Evolutionary conservation across 2,113 vertebrate species (phyloP).

Genomic region (Pachyramphus minor): DNA sequence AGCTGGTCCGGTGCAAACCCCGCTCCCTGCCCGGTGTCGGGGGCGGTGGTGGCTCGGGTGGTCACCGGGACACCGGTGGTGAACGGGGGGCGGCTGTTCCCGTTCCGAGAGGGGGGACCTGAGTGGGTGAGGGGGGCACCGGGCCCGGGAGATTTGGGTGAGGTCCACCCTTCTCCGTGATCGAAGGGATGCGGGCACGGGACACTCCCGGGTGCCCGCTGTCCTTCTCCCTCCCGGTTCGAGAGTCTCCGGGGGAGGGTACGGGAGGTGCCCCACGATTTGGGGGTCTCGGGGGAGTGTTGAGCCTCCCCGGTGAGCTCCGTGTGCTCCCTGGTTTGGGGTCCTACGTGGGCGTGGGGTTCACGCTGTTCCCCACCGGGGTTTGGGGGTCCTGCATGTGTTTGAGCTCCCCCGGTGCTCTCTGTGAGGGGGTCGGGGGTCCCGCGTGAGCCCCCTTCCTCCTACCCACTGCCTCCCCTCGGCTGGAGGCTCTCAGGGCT

Average conservation of each 20-base stretch:
- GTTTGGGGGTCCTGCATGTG: accelerated
- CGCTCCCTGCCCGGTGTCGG: neutral
- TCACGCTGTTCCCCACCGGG: accelerated
- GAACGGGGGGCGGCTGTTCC: too few relatives aligned
- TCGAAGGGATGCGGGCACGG: accelerated
- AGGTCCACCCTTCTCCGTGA: too few relatives aligned
- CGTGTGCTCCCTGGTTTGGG: neutral
- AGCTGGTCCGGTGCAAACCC: neutral
- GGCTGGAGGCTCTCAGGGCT: neutral
- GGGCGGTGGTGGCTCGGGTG: neutral
- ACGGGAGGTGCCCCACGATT: neutral
- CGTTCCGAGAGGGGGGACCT: neutral
- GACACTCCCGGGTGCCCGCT: accelerated
- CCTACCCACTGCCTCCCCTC: accelerated
- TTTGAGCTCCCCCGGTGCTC: accelerated
- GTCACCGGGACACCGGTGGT: too few relatives aligned
- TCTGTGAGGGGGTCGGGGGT: accelerated
- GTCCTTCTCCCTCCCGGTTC: too few relatives aligned
- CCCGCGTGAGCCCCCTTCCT: accelerated
- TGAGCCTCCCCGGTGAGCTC: neutral
- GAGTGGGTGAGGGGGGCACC: neutral
- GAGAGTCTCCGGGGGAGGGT: accelerated
- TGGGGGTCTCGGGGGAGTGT: neutral
- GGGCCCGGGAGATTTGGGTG: neutral
- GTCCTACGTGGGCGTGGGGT: accelerated